Percentiles rank a stretch among this genome's conserved stretches.
phyloP scores from a whole-genome alignment of 2,888 invertebrate species.

The Rhagonycha fulva region DNA sequence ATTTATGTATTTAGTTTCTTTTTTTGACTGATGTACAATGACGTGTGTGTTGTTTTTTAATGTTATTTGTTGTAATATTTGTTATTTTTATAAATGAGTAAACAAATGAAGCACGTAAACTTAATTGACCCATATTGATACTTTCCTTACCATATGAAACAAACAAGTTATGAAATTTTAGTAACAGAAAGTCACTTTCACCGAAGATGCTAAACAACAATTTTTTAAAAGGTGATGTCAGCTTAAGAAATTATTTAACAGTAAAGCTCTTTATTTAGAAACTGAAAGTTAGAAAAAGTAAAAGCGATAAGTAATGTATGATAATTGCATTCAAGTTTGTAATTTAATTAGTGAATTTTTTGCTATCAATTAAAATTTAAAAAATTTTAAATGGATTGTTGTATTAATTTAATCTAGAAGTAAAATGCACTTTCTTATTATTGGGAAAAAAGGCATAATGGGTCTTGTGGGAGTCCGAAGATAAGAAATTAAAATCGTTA shows the following conservation, averaged over 20 bases:
- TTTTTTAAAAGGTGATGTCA: conserved; percentile 9
- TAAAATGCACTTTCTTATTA: neutral
- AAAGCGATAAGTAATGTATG: neutral
- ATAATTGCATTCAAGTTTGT: neutral
- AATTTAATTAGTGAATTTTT: neutral
- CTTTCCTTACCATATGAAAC: conserved; percentile 5
- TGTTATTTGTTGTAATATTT: neutral
- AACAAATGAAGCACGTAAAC: neutral
- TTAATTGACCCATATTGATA: neutral
- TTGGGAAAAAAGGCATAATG: neutral
- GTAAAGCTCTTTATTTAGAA: neutral
- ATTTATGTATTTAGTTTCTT: neutral
- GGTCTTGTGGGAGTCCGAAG: too few species aligned
- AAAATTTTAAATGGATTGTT: neutral
- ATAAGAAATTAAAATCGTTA: too few species aligned
- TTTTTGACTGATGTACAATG: neutral
- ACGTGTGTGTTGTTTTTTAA: neutral
- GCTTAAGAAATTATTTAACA: conserved; percentile 12
- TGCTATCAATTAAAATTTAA: neutral
- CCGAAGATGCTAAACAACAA: neutral
- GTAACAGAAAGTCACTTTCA: conserved; percentile 12
- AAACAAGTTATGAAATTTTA: conserved; percentile 6
- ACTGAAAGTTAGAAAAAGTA: neutral
- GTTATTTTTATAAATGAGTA: neutral
- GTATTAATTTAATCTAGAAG: too few species aligned